A percentile compares a stretch with the other conserved stretches of the same genome.
Evolutionary conservation across 2,113 vertebrate species (phyloP).

Genomic region (Meleagris gallopavo): DNA sequence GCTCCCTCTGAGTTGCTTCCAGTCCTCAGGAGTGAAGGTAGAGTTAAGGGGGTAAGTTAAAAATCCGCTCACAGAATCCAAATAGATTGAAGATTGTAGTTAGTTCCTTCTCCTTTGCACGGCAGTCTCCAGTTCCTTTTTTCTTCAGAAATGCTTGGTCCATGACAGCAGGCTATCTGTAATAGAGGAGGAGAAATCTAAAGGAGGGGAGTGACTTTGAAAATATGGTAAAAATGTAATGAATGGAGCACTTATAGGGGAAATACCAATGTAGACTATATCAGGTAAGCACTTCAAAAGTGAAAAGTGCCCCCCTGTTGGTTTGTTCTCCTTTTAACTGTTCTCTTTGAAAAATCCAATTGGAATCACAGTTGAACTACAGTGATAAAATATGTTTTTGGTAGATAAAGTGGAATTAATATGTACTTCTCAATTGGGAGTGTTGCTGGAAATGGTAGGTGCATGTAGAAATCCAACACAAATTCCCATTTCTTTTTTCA

Average conservation of each 20-base stretch:
- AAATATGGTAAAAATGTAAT: conserved; percentile 37
- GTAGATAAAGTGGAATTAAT: conserved; percentile 55
- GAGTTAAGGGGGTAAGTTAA: conserved; percentile 47
- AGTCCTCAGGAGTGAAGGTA: conserved; percentile 33
- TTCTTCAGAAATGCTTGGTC: neutral
- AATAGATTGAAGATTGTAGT: neutral
- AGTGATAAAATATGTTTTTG: neutral
- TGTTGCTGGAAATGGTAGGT: conserved; percentile 3
- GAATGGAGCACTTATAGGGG: conserved; percentile 9
- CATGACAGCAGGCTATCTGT: neutral
- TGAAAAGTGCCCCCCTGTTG: conserved; percentile 18
- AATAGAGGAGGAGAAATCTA: neutral
- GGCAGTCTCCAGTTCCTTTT: neutral
- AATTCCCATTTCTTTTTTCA: conserved; percentile 46
- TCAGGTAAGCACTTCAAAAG: conserved; percentile 39
- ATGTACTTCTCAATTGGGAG: neutral
- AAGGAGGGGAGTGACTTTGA: conserved; percentile 29
- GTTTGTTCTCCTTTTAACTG: conserved; percentile 49
- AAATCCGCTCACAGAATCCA: neutral
- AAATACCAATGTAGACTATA: neutral
- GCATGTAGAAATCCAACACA: neutral
- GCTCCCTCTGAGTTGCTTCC: conserved; percentile 4
- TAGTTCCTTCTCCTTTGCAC: neutral
- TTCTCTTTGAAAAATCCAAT: conserved; percentile 54
- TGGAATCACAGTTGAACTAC: conserved; percentile 48